Percentiles rank a stretch among this genome's conserved stretches.
Conservation (phyloP, 2,113 vertebrate genomes). For the Euleptes europaea region DNA sequence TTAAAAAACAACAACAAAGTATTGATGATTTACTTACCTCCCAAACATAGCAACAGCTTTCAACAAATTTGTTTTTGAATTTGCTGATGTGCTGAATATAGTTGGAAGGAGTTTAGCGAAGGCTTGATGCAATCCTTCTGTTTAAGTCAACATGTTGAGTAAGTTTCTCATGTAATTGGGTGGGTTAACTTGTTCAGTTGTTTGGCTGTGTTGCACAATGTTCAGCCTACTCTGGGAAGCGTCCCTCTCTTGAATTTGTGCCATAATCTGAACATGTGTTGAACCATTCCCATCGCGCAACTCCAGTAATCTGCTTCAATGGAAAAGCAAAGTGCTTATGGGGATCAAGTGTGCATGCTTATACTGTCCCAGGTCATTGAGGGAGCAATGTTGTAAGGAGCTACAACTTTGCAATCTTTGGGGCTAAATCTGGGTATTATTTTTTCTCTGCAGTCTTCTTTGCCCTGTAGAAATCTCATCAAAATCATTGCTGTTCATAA, state of each 20-base stretch:
- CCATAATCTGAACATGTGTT: not conserved
- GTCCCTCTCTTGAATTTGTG: not conserved
- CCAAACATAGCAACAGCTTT: too few relatives aligned
- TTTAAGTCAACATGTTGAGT: not conserved
- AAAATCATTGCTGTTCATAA: too few relatives aligned
- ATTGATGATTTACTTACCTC: too few relatives aligned
- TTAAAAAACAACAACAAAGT: too few relatives aligned
- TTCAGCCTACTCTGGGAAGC: not conserved
- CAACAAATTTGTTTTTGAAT: too few relatives aligned
- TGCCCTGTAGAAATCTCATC: not conserved
- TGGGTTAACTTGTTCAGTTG: not conserved
- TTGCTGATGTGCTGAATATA: too few relatives aligned
- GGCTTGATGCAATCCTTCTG: too few relatives aligned
- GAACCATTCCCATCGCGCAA: not conserved
- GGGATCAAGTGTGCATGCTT: not conserved
- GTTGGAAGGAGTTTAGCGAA: too few relatives aligned
- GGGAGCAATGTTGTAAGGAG: not conserved
- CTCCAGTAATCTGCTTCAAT: not conserved
- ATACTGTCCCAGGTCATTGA: not conserved
- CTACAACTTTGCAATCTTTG: not conserved
- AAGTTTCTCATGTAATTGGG: not conserved
- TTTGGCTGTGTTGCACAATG: not conserved
- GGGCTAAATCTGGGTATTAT: not conserved
- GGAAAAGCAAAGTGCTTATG: not conserved
- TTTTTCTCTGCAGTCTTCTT: not conserved